Evolutionary conservation across 1,140 invertebrate species (phyloP), one percentile per base, ranked within the genome.

Genomic region (Drosophila suzukii): DNA sequence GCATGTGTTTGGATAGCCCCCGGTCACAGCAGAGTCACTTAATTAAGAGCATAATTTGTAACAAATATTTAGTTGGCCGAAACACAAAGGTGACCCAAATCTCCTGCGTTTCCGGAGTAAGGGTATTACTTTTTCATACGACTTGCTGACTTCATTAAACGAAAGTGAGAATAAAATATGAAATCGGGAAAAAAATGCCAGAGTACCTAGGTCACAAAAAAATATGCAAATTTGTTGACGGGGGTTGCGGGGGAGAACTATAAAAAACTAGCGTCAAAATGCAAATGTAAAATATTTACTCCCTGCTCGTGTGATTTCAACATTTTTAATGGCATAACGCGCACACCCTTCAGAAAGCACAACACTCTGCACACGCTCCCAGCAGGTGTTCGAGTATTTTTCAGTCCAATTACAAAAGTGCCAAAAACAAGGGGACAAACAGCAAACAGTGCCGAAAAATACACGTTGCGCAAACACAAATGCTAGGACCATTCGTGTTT

Each of bases 211-310:
- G 11, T 70, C 49, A 70, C 49, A 71, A 78, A 78, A 61, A 75
- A 82, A 75, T 88, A 89, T 89, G 83, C 84, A 83, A 88, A 88
- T 89, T 80, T 74, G 63, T 67, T 73, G 46, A 4, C 27, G 27
- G 20, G 27, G 41, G 46, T 32, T 6, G 30, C 30, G 6, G 30
- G 39, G 11, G 11, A 36, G 39, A 46, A 49, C 68, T 63, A 81
- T 74, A 78, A 89, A 85, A 88, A 89, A 89, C 79, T 83, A 88
- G 82, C 85, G 82, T 82, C 83, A 75, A 86, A 84, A 88, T 88
- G 83, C 76, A 88, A 89, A 88, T 89, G 86, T 88, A 89, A 88
- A 86, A 86, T 88, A 88, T 88, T 79, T 80, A 88, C 83, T 89
- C 67, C 76, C 75, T 57, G 78, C 62, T 80, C 75, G 84, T 89